Evolutionary conservation across 2,113 vertebrate genomes (phyloP), one percentile per base, ranked within the genome.

Genomic region (Chionomys nivalis): DNA sequence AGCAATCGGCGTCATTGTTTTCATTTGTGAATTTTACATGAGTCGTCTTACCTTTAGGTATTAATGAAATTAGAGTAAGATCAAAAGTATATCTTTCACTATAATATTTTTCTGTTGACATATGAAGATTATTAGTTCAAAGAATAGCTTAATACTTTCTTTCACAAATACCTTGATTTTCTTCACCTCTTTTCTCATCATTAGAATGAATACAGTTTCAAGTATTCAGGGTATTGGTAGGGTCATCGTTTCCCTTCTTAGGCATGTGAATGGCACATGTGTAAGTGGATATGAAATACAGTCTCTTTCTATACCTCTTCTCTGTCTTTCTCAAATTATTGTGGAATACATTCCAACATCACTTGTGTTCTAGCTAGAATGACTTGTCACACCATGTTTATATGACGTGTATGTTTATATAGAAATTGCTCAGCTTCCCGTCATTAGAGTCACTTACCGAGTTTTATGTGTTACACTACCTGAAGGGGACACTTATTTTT

Each of bases 1-100:
- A 58, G 7, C 5, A 55, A 61, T 65, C 55, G 11, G 17, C n/a
- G 55, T 92, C 33, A 28, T 4, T 82, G 58, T 72, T 76, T 92
- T n/a, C 87, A 70, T 91, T 86, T 63, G 89, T 47, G n/a, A 90
- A 23, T 87, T 91, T 33, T 55, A 28, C 28, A 9, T 63, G 26
- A 63, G 2, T 76, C 26, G 68, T 21, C 36, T 91, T 33, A 47
- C 79, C 17, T 82, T 28, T 52, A 47, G 93, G 86, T 47, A 79
- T 75, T 95, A 91, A 94, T 61, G 36, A 24, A 39, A 78, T 49
- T 55, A 79, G 81, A 47, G 19, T 28, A 87, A 89, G 49, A 66
- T 95, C 85, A 79, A 72, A 90, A 96, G 81, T 92, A 47, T 21
- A 89, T 77, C 91, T 91, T 91, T n/a, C 24, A 70, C 79, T 68